Base-by-base conservation (phyloP, 2,888 invertebrate species). In the Xestia sexstrigata region DNA sequence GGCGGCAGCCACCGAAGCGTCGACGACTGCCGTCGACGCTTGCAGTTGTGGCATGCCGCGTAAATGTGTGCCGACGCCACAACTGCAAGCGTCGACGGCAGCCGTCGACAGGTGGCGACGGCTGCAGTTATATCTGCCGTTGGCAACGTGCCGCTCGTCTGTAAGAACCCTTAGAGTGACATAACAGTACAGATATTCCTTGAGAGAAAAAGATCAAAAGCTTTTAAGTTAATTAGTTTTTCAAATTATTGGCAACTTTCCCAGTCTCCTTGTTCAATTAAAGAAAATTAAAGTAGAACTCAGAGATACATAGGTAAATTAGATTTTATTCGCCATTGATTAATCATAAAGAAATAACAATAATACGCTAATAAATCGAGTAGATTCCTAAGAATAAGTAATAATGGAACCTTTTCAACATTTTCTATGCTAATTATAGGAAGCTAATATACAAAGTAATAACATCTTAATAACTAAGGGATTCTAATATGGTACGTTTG, bases 401-500 rank as follows among this genome's bases (percentile, higher is more conserved):
- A 26, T 62, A 73, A 39, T 23, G 30, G n/a, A 74, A 72, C 9
- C 42, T 63, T 69, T 62, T 52, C 13, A 78, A 60, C 23, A 74
- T 71, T 84, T 58, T n/a, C 49, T 72, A 60, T 52, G 63, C 66
- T 67, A 74, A 69, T 47, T 49, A 69, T 62, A 47, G 7, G 30
- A 75, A 58, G 20, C 58, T 75, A 60, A 72, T 63, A 62, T 17
- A n/a, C n/a, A n/a, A n/a, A n/a, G 35, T 55, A 63, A 55, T 42
- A 45, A 65, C 52, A 74, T 49, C 20, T 74, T 66, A 55, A 9
- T 11, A 67, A 39, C 69, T 67, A 78, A 72, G 26, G 49, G 23
- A 75, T 63, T 78, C 92, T 97, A 99, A 97, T 99, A 99, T 87
- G 99, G 99, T 94, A 99, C 99, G 97, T 99, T 99, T 83, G 98